Evolutionary conservation across 1,140 invertebrate genomes (phyloP).

Genomic region (Drosophila truncata): DNA sequence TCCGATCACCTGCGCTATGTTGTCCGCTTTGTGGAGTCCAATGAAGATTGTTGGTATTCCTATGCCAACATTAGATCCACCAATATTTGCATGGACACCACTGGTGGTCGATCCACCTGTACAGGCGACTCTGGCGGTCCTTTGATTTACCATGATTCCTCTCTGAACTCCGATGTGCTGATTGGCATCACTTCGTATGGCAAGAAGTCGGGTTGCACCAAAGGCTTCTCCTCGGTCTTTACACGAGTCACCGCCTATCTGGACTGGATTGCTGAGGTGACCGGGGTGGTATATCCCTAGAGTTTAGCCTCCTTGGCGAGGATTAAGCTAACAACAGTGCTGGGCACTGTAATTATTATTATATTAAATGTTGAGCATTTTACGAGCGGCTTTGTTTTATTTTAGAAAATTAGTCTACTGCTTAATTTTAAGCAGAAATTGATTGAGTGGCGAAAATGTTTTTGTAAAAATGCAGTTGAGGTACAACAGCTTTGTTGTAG

Average conservation of each 20-base stretch:
- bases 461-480: too few species aligned
- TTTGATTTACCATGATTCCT: slow-evolving; percentile 50
- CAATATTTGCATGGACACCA: slow-evolving; percentile 73
- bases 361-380: slow-evolving; percentile 55
- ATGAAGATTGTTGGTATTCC: slow-evolving; percentile 44
- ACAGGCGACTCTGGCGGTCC: slow-evolving; percentile 74
- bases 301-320: not conserved
- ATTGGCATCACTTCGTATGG: slow-evolving; percentile 87
- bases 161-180: slow-evolving; percentile 28
- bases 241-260: slow-evolving; percentile 77
- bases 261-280: slow-evolving; percentile 69
- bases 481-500: too few species aligned
- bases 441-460: too few species aligned
- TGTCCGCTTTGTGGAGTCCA: slow-evolving; percentile 63
- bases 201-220: slow-evolving; percentile 85
- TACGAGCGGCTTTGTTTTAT: not conserved
- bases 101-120: slow-evolving; percentile 64
- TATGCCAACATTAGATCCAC: slow-evolving; percentile 47
- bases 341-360: slow-evolving; percentile 41
- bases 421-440: too few species aligned
- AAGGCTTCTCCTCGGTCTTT: slow-evolving; percentile 83
- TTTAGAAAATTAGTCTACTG: too few species aligned
- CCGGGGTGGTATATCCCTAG: slow-evolving; percentile 57
- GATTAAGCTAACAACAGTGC: slow-evolving; percentile 26
- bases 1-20: slow-evolving; percentile 46